Evolutionary conservation across 2,113 vertebrate genomes (phyloP).

Genomic region (Tetrax tetrax): DNA sequence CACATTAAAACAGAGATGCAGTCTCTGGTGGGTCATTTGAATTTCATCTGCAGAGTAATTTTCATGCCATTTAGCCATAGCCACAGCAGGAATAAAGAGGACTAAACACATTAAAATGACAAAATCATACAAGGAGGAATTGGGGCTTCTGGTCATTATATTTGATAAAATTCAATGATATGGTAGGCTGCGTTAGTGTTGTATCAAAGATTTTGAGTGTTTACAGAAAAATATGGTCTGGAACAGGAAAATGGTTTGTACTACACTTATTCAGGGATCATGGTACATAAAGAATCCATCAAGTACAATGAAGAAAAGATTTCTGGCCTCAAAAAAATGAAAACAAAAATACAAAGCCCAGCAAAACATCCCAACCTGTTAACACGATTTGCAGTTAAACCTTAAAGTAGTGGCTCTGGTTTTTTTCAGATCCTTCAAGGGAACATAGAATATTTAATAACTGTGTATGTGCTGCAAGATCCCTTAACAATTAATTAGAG

Average conservation of each 20-base stretch:
- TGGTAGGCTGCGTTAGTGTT: background rate
- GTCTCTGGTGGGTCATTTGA: constrained; percentile 64
- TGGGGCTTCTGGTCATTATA: background rate
- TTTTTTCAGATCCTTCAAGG: background rate
- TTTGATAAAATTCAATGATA: constrained; percentile 37
- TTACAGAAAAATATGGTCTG: background rate
- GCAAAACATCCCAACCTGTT: background rate
- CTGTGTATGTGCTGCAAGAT: background rate
- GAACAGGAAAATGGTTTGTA: background rate
- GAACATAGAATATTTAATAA: background rate
- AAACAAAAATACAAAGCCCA: background rate
- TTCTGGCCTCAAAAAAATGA: background rate
- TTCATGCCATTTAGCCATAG: constrained; percentile 60
- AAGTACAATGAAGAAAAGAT: background rate
- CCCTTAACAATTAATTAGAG: background rate
- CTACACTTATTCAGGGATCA: background rate
- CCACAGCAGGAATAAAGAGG: constrained; percentile 48
- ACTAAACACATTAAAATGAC: constrained; percentile 48
- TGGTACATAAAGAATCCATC: background rate
- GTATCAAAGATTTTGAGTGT: background rate
- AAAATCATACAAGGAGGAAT: background rate
- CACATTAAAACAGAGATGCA: constrained; percentile 41
- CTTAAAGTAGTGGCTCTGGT: background rate
- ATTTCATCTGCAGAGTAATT: constrained; percentile 68
- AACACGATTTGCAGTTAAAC: background rate